Evolutionary conservation across 64 coral and sea anemone genomes (phyloP), one percentile per base, ranked within the genome.

Genomic region (Stichodactyla helianthus): DNA sequence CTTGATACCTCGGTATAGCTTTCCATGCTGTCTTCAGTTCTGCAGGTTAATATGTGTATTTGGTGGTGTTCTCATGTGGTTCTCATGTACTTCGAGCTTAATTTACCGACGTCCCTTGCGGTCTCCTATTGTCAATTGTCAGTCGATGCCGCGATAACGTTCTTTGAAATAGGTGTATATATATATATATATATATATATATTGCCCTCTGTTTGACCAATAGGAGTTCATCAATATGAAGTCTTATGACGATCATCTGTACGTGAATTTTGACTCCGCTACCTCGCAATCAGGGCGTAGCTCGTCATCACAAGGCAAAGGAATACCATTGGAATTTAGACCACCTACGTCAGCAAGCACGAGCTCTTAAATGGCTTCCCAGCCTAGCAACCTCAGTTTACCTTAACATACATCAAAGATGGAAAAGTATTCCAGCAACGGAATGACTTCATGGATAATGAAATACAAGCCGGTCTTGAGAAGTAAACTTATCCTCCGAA

Each of bases 151-250:
- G 35, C 35, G 35, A 44, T 44, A 44, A 44, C 35, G 35, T 44
- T 44, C 35, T 44, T 44, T 44, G 35, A 44, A 44, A 44, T 44
- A 44, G 35, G 35, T 44, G 35, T 44, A 44, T 44, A 44, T 44
- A 44, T 44, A 44, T 44, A 44, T 44, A 44, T 44, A 44, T 44
- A 31, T 31, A 31, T 31, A 31, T 31, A 44, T 44, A 57, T 82
- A 54, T 54, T 57, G 50, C 27, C 79, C 51, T 57, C 51, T 82
- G 5, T 82, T 53, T 92, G 65, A 55, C 79, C 88, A 64, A 71
- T 87, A 97, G 94, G 94, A 97, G 54, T 97, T 89, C 85, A 90
- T 97, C 70, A 92, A 93, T 71, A 84, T 97, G 94, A 86, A 84
- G 25, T 87, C 86, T 79, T 97, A 97, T 77, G 94, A 97, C 60